Conservation (phyloP, 23 tunicate genomes). For the Botrylloides violaceus region DNA sequence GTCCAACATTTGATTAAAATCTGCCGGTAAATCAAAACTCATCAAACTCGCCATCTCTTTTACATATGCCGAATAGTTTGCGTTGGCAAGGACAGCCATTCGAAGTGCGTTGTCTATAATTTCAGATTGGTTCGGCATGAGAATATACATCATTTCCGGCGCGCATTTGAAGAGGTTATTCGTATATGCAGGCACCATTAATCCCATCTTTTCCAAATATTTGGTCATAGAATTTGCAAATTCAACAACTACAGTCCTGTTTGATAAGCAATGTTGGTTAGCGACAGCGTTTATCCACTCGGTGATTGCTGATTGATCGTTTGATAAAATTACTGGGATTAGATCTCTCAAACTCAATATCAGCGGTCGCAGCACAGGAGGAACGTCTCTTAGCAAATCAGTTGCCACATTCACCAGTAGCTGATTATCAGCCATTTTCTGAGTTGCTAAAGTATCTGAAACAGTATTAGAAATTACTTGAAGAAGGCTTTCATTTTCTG, state of each 20-base stretch:
- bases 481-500: too few species aligned
- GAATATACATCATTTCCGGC: slow-evolving; percentile 1
- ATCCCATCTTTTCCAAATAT: neutral
- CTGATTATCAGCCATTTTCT: too few species aligned
- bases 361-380: neutral
- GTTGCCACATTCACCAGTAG: too few species aligned
- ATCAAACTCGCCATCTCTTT: too few species aligned
- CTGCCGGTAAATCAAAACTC: neutral
- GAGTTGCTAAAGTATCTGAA: too few species aligned
- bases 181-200: neutral
- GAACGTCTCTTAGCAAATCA: neutral
- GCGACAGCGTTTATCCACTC: neutral
- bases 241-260: neutral
- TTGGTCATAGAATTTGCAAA: neutral
- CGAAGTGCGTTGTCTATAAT: neutral
- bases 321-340: neutral
- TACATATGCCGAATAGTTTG: neutral
- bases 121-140: neutral
- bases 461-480: too few species aligned
- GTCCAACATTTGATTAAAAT: neutral
- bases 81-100: neutral
- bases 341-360: neutral
- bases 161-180: neutral
- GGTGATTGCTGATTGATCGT: neutral
- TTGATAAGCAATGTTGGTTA: neutral